Base-by-base conservation (phyloP, 1,140 invertebrate genomes). In the Papilio aristodemus region DNA sequence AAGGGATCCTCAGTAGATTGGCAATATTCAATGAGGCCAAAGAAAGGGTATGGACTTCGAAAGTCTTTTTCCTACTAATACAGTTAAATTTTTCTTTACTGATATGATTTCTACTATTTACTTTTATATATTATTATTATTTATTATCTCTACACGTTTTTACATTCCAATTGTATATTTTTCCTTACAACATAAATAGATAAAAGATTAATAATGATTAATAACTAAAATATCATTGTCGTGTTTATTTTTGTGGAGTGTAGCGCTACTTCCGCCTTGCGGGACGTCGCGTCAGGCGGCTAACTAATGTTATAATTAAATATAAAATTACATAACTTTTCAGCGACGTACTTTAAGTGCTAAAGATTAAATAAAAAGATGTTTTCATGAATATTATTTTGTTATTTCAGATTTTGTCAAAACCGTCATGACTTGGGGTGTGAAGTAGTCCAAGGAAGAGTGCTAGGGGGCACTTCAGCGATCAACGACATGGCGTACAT, bases 401-500 rank as follows among this genome's bases (percentile, higher is more conserved):
- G 59, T 66, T 46, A 41, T 83, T 87, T 62, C 73, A 91, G 87
- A 54, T 89, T 89, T 69, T 91, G 89, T 69, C 86, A 85, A 66
- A 85, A 87, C 68, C 85, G 81, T 19, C 59, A 10, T 8, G 71
- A 77, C 0, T 79, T 70, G 72, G 87, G 87, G 9, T 90, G 87
- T 68, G 86, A 90, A 64, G 77, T 90, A 5, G 85, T 90, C 8
- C 89, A 93, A 63, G 96, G 95, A 0, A 94, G 94, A 76, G 94
- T 93, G 10, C 81, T 96, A 0, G 97, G 97, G 10, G 97, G 97
- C 0, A 94, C 93, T 14, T 95, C 95, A 0, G 93, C 93, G 0
- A 94, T 97, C 17, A 98, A 98, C 86, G 96, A 95, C 6, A 97
- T 98, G 96, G 89, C 96, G 0, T 96, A 97, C 80, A 91, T 96